Conservation (phyloP, 2,797 vertebrate species). For the Sebastes iracundus region DNA sequence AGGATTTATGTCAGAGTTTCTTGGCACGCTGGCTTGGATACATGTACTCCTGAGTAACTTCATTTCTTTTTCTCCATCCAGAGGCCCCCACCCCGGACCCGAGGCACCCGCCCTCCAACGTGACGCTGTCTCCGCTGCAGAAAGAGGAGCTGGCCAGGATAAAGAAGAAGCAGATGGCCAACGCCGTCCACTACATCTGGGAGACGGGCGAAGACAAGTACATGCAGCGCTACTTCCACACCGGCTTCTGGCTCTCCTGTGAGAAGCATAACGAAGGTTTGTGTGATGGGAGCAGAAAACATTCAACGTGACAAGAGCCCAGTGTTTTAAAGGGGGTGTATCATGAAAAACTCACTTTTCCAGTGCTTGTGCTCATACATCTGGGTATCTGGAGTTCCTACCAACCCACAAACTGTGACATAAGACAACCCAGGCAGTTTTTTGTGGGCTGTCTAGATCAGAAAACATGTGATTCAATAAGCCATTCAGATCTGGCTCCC, state of each 20-base stretch:
- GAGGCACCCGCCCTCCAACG: slow-evolving; percentile 52
- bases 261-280: slow-evolving; percentile 85
- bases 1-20: slow-evolving; percentile 11
- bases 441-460: too few relatives aligned
- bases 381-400: too few relatives aligned
- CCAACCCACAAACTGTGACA: too few relatives aligned
- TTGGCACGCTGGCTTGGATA: background rate
- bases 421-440: too few relatives aligned
- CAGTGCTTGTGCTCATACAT: too few relatives aligned
- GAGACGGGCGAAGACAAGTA: slow-evolving; percentile 90
- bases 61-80: slow-evolving; percentile 27
- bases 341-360: too few relatives aligned
- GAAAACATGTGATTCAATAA: too few relatives aligned
- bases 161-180: slow-evolving; percentile 76
- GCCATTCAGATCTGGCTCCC: too few relatives aligned
- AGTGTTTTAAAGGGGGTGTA: too few relatives aligned
- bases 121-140: slow-evolving; percentile 72
- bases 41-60: background rate
- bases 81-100: slow-evolving; percentile 76
- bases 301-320: too few relatives aligned
- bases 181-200: slow-evolving; percentile 89
- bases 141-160: slow-evolving; percentile 72
- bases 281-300: background rate
- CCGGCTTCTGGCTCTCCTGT: slow-evolving; percentile 89
- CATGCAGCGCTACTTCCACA: slow-evolving; percentile 88